Conservation (phyloP, 2,113 vertebrate species). For the Saguinus imperator region DNA sequence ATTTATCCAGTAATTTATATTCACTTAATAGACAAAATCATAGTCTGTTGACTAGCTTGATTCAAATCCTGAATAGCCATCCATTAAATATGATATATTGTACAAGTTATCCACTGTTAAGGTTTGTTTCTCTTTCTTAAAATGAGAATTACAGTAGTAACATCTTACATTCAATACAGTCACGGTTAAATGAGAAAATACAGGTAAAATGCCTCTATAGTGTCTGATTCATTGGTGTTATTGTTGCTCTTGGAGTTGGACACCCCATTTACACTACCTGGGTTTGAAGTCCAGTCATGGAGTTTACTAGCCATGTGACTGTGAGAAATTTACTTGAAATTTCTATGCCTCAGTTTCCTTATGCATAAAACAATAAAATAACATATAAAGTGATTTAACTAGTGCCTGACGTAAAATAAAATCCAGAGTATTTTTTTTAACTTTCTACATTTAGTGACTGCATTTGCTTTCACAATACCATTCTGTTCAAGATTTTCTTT, state of each 20-base stretch:
- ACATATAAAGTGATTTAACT: neutral
- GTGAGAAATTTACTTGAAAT: neutral
- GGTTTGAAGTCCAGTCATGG: neutral
- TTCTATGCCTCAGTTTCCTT: neutral
- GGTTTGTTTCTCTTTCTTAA: neutral
- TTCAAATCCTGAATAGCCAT: neutral
- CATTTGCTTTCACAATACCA: neutral
- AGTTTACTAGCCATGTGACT: neutral
- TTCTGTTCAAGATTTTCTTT: conserved; percentile 34
- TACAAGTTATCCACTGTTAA: neutral
- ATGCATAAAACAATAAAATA: neutral
- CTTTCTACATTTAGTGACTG: neutral
- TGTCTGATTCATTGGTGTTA: neutral
- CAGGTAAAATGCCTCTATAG: neutral
- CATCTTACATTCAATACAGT: neutral
- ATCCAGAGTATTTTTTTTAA: neutral
- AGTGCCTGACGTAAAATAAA: neutral
- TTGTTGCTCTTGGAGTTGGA: neutral
- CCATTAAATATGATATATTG: neutral
- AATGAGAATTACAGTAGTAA: neutral
- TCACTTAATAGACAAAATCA: neutral
- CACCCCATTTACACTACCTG: neutral
- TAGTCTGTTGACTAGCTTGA: neutral
- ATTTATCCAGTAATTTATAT: neutral
- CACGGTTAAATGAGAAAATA: neutral